Evolutionary conservation across 2,113 vertebrate genomes (phyloP), one percentile per base, ranked within the genome.

Genomic region (Dascyllus trimaculatus): DNA sequence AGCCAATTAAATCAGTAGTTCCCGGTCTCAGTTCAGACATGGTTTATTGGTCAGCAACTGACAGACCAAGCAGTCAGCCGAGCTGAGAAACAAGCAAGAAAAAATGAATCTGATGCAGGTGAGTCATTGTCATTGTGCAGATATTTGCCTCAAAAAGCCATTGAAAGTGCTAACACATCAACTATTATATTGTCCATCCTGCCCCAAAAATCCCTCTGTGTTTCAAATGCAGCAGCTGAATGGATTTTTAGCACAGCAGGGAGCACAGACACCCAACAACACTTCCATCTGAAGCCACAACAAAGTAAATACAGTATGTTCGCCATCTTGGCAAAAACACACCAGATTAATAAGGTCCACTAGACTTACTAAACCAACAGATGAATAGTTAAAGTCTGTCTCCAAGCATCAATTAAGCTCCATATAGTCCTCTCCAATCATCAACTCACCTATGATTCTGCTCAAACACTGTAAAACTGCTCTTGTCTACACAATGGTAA

Each of bases 311-410:
- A 69, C 29, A 35, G 9, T 10, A 35, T 45, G 43, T 66, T 48
- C 58, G 61, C 18, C 40, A 46, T 65, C 15, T 48, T 7, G 52
- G n/a, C n/a, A 38, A 75, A 75, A n/a, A 35, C 29, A 35, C 29
- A 29, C 29, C 6, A 8, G 32, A 35, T 35, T 35, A 35, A 9
- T 35, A 35, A 35, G 48, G 48, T 51, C 5, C 19, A 7, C 18
- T 15, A 19, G 2, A 18, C 46, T 51, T 51, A 51, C 6, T n/a
- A 51, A 9, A 51, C 32, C 32, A 10, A 35, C 32, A 10, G 32
- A 35, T 35, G 32, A 35, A 8, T 7, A 35, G 8, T 10, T 35
- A 35, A 35, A 35, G 32, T 35, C 9, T 35, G 8, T 35, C 32
- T 35, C 6, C 9, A 10, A 35, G 32, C 7, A 35, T 35, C 9